Evolutionary conservation across 2,888 invertebrate species (phyloP).

Genomic region (Macropis europaea): DNA sequence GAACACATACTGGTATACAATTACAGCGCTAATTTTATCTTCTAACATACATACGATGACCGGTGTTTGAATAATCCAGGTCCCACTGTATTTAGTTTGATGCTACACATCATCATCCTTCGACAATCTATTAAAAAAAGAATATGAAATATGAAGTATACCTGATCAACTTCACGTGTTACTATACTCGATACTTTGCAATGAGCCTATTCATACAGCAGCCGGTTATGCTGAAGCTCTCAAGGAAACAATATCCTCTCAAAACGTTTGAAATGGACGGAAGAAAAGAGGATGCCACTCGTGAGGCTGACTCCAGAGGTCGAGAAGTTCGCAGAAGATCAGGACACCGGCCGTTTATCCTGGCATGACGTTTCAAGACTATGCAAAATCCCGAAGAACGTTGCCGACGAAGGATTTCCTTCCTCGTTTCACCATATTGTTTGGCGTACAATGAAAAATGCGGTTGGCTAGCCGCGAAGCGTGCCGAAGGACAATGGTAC

Average conservation of each 20-base stretch:
- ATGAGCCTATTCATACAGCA: not conserved
- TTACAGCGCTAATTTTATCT: no score
- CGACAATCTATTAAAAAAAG: no score
- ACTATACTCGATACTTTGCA: no score
- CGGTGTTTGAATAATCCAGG: no score
- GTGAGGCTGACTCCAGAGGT: slow-evolving; percentile 4
- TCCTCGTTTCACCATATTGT: slow-evolving; percentile 68
- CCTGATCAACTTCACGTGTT: no score
- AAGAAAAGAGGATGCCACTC: slow-evolving; percentile 6
- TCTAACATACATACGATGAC: no score
- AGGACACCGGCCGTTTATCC: not conserved
- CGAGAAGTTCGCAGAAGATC: slow-evolving; percentile 15
- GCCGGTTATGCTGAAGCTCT: not conserved
- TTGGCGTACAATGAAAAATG: slow-evolving; percentile 63
- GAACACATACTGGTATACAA: no score
- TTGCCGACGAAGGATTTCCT: slow-evolving; percentile 41
- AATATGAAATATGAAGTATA: no score
- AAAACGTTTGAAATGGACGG: not conserved
- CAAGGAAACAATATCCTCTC: not conserved
- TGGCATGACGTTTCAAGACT: slow-evolving; percentile 63
- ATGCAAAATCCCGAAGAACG: slow-evolving; percentile 65
- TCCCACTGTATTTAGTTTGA: no score
- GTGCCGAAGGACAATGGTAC: slow-evolving; percentile 69
- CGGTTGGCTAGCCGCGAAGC: slow-evolving; percentile 54
- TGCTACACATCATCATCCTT: no score